phyloP scores from a whole-genome alignment of 1,140 invertebrate species.

The Cardiocondyla obscurior region DNA sequence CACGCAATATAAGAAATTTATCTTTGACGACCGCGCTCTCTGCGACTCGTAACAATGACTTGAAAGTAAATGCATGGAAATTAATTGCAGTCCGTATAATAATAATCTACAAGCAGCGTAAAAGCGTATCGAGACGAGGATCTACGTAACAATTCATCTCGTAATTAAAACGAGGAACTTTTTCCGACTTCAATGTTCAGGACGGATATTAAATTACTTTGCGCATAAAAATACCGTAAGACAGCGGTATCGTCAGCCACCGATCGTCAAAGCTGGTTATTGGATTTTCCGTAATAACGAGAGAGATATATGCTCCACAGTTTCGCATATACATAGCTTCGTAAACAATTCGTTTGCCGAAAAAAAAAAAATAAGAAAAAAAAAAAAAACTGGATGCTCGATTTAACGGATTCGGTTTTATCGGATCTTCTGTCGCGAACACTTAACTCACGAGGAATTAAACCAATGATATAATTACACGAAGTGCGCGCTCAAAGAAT shows the following conservation, averaged over 20 bases:
- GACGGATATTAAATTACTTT: constrained; percentile 18
- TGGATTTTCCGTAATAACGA: not conserved
- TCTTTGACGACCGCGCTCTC: no score
- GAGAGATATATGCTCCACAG: not conserved
- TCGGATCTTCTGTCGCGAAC: not conserved
- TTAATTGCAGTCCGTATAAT: constrained; percentile 7
- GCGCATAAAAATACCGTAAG: constrained; percentile 22
- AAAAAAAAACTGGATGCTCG: no score
- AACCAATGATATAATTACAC: constrained; percentile 25
- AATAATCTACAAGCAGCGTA: constrained; percentile 1
- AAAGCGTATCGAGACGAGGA: not conserved
- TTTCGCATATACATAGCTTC: no score
- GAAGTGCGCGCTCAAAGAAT: not conserved
- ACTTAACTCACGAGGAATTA: not conserved
- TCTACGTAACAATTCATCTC: constrained; percentile 28
- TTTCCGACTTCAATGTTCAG: constrained; percentile 24
- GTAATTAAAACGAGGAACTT: constrained; percentile 65
- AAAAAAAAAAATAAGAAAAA: no score
- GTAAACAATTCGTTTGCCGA: not conserved
- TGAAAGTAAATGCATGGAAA: no score
- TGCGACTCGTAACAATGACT: no score
- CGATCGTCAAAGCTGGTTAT: constrained; percentile 2
- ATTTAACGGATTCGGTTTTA: constrained; percentile 2
- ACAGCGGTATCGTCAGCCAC: not conserved
- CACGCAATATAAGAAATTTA: not conserved